Base-by-base conservation (phyloP, 1,140 invertebrate species). In the Drosophila rhopaloa region DNA sequence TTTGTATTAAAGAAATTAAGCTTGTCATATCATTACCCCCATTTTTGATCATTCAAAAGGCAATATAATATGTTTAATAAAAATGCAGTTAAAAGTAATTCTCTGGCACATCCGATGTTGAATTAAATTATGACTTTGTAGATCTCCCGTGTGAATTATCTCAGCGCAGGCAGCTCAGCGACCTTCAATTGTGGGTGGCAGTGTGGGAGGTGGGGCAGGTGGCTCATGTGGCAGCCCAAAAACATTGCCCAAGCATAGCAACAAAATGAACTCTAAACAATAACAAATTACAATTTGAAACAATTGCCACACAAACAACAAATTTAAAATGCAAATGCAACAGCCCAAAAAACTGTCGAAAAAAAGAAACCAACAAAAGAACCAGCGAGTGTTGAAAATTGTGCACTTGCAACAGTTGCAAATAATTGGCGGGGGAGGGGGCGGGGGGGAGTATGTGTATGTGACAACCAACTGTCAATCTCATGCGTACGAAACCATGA, bases 401-500 rank as follows among this genome's bases (percentile, higher is more conserved):
- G 48, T 76, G 73, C 75, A 72, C 65, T 79, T 78, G 76, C 76
- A 79, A 79, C 58, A 63, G 66, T 72, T 71, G 74, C 66, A 59
- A 46, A 48, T 58, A 76, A 55, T 44, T 46, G 19, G 19, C 16
- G 57, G 37, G 54, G 13, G 57, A 8, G 46, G 57, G 29, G 60
- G 43, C 24, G 27, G 44, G 60, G 43, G 29, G 27, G 44, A 8
- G 43, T 32, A 77, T 76, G 72, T 83, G 76, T 38, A 77, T 76
- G 72, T 83, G 76, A 84, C 76, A 80, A 80, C 65, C 59, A 48
- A 83, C 82, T 84, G 82, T 91, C 88, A 91, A 90, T 91, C 88
- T 91, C 82, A 78, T 91, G 88, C 82, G 88, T 91, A 91, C 68
- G 74, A 91, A 90, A 79, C 88, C 88, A 91, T 91, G 88, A 91